Evolutionary conservation across 2,113 vertebrate species (phyloP).

Genomic region (Phalacrocorax aristotelis): DNA sequence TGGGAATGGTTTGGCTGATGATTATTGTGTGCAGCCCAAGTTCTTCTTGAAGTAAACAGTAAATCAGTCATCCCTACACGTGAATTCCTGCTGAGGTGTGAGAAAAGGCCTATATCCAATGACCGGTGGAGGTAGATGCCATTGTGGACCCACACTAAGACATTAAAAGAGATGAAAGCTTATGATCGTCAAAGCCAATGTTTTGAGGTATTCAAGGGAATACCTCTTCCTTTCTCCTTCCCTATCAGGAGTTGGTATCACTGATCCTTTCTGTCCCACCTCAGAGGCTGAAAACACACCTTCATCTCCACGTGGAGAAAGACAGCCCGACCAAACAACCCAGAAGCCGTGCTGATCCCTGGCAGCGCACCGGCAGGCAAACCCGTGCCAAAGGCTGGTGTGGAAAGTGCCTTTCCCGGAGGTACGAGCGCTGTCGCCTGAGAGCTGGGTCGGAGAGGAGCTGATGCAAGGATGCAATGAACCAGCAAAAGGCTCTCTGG

Average conservation of each 20-base stretch:
- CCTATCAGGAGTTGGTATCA: background rate
- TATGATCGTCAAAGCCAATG: accelerated
- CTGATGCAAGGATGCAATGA: background rate
- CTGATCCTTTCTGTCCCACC: background rate
- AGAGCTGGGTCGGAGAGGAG: background rate
- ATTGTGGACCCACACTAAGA: background rate
- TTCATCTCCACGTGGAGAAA: background rate
- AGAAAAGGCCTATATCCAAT: background rate
- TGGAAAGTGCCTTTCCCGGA: background rate
- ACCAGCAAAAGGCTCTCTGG: background rate
- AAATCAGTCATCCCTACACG: background rate
- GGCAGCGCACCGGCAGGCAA: background rate
- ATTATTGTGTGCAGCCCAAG: background rate
- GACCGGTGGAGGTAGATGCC: background rate
- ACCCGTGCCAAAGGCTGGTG: background rate
- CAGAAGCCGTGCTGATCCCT: background rate
- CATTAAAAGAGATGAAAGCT: background rate
- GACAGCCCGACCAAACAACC: background rate
- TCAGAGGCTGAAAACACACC: background rate
- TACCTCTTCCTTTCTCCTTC: background rate
- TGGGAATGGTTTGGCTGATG: background rate
- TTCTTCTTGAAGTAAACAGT: background rate
- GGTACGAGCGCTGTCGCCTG: background rate
- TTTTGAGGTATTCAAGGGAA: background rate
- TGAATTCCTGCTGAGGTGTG: background rate